These are phyloP conservation scores for Pemphigus obesinymphae DNA, from an alignment of 1,140 invertebrate genomes.

Conservation along the genomic window DNA sequence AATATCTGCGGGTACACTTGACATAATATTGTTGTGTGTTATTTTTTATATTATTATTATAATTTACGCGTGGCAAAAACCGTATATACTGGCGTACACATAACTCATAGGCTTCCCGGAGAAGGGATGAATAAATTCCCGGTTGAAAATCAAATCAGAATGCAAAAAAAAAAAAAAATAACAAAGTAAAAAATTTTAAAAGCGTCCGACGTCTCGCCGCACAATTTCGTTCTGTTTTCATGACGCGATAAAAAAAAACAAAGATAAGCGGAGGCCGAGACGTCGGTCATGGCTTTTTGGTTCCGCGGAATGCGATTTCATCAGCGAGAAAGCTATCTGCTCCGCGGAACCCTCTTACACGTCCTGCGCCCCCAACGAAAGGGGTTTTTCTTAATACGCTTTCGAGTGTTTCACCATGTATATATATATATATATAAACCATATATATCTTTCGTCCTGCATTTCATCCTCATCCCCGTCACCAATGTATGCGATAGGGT, in stretches of 20 bases:
- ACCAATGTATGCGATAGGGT: neutral
- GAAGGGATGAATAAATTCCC: neutral
- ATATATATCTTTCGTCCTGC: neutral
- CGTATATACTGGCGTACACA: too few relatives aligned
- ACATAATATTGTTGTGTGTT: neutral
- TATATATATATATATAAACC: neutral
- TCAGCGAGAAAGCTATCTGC: constrained; percentile 21
- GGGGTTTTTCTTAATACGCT: neutral
- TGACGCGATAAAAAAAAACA: neutral
- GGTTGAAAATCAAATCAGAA: neutral
- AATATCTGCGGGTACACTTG: too few relatives aligned
- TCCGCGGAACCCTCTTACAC: neutral
- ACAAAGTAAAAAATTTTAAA: neutral
- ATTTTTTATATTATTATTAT: neutral
- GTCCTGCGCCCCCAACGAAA: neutral
- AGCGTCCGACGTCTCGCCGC: neutral
- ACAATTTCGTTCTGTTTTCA: neutral
- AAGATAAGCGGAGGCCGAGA: neutral
- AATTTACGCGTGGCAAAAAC: neutral
- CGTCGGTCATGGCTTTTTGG: constrained; percentile 12
- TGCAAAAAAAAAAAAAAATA: neutral
- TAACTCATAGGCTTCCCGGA: neutral
- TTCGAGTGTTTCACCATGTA: neutral
- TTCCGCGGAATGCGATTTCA: constrained; percentile 38
- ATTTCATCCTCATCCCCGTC: neutral